Percentiles rank a stretch among this genome's conserved stretches.
Conservation (phyloP, 1,140 invertebrate genomes). For the Diorhabda elongata region DNA sequence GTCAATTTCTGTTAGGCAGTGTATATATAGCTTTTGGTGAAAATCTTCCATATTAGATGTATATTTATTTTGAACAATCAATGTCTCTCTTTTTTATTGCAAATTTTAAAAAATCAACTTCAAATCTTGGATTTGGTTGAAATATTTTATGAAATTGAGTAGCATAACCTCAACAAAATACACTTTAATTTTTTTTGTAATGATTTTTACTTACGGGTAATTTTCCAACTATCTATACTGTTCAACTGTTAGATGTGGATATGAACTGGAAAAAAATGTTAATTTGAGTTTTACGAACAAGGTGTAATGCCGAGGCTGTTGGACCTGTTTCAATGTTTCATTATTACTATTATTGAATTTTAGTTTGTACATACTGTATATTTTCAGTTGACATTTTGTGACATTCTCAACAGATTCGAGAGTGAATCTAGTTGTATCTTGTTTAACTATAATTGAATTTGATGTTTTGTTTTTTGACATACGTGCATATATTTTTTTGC, state of each 20-base stretch:
- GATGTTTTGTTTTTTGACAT: neutral
- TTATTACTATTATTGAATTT: conserved; percentile 16
- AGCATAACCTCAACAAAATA: too few species aligned
- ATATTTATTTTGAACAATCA: too few species aligned
- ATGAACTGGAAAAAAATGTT: conserved; percentile 11
- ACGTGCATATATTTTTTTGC: conserved; percentile 6
- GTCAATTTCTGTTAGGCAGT: too few species aligned
- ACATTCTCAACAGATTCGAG: conserved; percentile 9
- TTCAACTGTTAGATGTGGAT: neutral
- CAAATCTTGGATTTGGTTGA: too few species aligned
- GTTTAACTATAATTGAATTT: conserved; percentile 3
- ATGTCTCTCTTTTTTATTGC: too few species aligned
- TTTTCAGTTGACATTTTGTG: conserved; percentile 17
- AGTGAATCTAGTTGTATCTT: conserved; percentile 7
- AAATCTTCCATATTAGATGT: too few species aligned
- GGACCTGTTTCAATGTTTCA: conserved; percentile 15
- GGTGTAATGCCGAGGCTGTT: conserved; percentile 6
- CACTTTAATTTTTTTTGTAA: too few species aligned
- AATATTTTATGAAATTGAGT: too few species aligned
- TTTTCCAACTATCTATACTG: too few species aligned
- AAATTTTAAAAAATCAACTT: too few species aligned
- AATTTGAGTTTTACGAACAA: neutral
- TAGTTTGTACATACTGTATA: conserved; percentile 21
- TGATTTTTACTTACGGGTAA: too few species aligned
- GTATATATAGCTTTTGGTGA: too few species aligned